Evolutionary conservation across 2,797 vertebrate genomes (phyloP).

Genomic region (Vireo griseus): DNA sequence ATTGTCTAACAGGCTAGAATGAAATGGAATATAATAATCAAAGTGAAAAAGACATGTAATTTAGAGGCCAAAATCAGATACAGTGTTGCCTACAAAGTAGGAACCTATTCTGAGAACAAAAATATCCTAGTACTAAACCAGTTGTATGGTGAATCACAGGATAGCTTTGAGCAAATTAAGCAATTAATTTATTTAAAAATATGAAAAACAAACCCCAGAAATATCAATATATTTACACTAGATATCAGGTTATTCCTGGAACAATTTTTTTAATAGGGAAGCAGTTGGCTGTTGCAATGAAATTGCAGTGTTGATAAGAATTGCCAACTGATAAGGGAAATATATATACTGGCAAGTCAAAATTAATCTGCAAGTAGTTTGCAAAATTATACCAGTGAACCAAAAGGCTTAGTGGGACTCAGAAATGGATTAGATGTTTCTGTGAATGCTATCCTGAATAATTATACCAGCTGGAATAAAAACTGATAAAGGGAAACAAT

Average conservation of each 20-base stretch:
- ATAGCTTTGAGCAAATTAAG: background rate
- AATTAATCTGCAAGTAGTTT: background rate
- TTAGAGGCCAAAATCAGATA: background rate
- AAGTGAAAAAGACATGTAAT: background rate
- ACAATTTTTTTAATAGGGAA: background rate
- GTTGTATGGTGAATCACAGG: background rate
- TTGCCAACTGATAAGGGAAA: background rate
- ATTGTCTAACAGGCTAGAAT: background rate
- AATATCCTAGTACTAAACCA: background rate
- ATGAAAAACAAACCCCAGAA: background rate
- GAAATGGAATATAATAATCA: background rate
- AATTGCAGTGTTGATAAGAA: background rate
- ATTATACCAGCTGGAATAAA: background rate
- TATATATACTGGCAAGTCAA: background rate
- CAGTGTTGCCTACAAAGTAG: background rate
- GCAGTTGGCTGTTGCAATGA: background rate
- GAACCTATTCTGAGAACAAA: background rate
- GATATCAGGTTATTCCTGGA: background rate
- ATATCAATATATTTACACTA: background rate
- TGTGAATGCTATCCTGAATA: background rate
- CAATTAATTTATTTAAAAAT: background rate
- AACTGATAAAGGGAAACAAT: background rate
- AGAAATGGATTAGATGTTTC: background rate
- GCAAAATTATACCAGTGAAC: background rate
- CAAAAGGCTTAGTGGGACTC: background rate